Conservation (phyloP, 2,888 invertebrate genomes). For the Cephus nigrinus region DNA sequence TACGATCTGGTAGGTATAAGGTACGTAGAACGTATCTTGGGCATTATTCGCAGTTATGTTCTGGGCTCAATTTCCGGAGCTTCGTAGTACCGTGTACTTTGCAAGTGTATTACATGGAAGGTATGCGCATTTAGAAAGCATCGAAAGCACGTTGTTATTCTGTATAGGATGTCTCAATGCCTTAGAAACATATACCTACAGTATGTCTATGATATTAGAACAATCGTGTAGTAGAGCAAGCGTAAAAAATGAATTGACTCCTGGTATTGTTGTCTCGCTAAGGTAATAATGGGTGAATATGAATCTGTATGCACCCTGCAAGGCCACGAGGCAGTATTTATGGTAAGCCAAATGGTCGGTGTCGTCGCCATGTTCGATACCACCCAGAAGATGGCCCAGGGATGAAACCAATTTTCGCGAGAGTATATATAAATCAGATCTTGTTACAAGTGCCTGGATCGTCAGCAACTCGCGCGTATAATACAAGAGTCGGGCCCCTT, state of each 20-base stretch:
- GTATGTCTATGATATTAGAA: neutral
- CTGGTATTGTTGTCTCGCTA: neutral
- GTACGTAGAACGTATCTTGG: neutral
- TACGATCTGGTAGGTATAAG: neutral
- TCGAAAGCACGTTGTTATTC: neutral
- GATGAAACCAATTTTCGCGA: slow-evolving; percentile 62
- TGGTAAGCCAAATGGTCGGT: slow-evolving; percentile 42
- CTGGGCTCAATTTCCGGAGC: slow-evolving; percentile 31
- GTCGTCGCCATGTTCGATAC: slow-evolving; percentile 42
- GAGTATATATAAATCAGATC: slow-evolving; percentile 63
- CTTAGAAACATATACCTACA: neutral
- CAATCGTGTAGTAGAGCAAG: neutral
- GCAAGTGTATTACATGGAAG: neutral
- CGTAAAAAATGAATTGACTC: neutral
- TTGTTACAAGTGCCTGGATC: slow-evolving; percentile 54
- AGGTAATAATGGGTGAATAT: neutral
- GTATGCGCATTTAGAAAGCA: neutral
- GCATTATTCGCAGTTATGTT: slow-evolving; percentile 24
- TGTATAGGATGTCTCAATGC: neutral
- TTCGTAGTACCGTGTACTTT: neutral
- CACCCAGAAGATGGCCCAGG: slow-evolving; percentile 54
- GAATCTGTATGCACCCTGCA: neutral
- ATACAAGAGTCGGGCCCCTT: slow-evolving; percentile 21
- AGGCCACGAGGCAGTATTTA: slow-evolving; percentile 39
- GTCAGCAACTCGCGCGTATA: slow-evolving; percentile 27